phyloP scores from a whole-genome alignment of 2,113 vertebrate species.

The Prolemur simus region DNA sequence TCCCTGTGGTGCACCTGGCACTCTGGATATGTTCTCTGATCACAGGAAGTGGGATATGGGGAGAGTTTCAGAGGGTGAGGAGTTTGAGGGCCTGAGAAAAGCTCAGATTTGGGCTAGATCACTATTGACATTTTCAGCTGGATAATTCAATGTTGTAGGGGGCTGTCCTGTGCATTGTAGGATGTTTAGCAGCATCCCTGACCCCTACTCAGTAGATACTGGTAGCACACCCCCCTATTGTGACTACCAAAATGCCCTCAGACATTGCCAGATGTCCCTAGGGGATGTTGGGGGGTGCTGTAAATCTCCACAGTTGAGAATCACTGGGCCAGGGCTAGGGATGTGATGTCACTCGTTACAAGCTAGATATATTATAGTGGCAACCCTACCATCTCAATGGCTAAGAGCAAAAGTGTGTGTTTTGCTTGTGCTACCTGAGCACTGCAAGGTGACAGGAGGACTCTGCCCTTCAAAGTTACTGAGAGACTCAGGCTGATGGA shows the following conservation, averaged over 20 bases:
- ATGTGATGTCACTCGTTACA: not conserved
- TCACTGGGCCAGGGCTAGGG: fast-evolving
- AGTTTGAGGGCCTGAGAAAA: not conserved
- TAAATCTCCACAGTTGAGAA: not conserved
- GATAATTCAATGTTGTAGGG: not conserved
- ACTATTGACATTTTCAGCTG: not conserved
- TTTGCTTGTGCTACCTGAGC: not conserved
- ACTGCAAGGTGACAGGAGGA: not conserved
- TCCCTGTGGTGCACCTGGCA: no score
- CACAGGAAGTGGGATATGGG: not conserved
- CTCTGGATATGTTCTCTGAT: not conserved
- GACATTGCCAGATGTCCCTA: not conserved
- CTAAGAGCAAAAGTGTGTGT: not conserved
- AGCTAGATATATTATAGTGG: not conserved
- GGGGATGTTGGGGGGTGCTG: fast-evolving
- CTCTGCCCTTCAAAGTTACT: not conserved
- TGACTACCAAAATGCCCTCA: not conserved
- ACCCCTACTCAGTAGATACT: not conserved
- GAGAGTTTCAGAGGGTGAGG: not conserved
- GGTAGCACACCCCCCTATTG: not conserved
- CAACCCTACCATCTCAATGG: not conserved
- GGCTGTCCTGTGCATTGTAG: not conserved
- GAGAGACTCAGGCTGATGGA: not conserved
- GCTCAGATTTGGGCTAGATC: not conserved
- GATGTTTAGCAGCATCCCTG: not conserved